A percentile compares a stretch with the other conserved stretches of the same genome.
These are phyloP conservation scores for Eupeodes latifasciatus DNA, from an alignment of 2,888 invertebrate genomes.

Conservation along the genomic window DNA sequence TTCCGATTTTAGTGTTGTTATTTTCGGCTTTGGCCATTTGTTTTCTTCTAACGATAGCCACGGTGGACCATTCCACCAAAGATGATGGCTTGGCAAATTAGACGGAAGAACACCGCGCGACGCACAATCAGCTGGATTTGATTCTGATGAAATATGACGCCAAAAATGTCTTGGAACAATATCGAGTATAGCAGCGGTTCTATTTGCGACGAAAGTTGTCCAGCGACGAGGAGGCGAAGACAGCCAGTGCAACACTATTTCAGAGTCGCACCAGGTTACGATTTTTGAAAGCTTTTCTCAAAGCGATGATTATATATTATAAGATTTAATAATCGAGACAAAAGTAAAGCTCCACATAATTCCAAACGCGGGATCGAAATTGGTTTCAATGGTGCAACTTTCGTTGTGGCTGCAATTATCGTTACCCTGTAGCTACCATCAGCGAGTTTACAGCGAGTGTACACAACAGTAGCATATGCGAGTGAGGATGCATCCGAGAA, in stretches of 20 bases:
- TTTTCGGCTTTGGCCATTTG: not conserved
- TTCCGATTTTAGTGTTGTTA: not conserved
- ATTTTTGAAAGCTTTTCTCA: not conserved
- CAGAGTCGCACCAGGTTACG: not conserved
- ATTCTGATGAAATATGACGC: not conserved
- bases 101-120: too few relatives aligned
- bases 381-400: not conserved
- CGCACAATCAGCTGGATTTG: not conserved
- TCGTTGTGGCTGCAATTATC: not conserved
- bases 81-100: too few relatives aligned
- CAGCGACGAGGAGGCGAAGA: too few relatives aligned
- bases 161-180: not conserved
- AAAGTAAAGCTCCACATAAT: not conserved
- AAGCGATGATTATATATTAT: not conserved
- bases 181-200: not conserved
- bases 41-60: not conserved
- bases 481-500: constrained; percentile 4
- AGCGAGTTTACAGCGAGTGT: constrained; percentile 10
- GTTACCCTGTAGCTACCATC: not conserved
- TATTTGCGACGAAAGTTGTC: not conserved
- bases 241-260: too few relatives aligned
- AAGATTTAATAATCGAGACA: not conserved
- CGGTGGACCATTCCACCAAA: not conserved
- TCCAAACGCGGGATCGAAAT: not conserved
- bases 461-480: not conserved